Evolutionary conservation across 23 tunicate genomes (phyloP).

Genomic region (Styela clava): DNA sequence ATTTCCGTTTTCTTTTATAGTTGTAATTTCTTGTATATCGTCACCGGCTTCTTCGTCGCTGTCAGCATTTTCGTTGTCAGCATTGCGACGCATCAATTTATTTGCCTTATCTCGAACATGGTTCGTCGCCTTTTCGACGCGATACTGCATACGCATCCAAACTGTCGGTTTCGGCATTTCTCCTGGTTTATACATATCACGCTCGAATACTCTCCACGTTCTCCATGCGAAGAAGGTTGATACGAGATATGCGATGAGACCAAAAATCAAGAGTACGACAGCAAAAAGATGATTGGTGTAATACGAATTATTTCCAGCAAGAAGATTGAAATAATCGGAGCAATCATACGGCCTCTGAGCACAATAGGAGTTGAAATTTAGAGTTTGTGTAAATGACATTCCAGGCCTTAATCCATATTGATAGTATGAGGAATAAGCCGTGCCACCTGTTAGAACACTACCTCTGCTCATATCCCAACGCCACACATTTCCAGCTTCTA

Average conservation of each 20-base stretch:
- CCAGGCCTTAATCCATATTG: conserved; percentile 43
- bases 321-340: conserved; percentile 62
- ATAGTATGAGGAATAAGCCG: conserved; percentile 3
- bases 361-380: conserved; percentile 75
- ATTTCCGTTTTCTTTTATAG: background rate
- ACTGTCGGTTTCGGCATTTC: conserved; percentile 45
- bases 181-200: conserved; percentile 61
- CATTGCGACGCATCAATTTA: conserved; percentile 15
- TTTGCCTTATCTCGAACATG: conserved; percentile 5
- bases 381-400: conserved; percentile 41
- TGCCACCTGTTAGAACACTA: background rate
- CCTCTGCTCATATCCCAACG: conserved; percentile 81
- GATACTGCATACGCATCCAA: conserved; percentile 51
- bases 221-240: conserved; percentile 57
- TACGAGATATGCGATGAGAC: conserved; percentile 45
- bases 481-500: conserved; percentile 93
- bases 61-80: conserved; percentile 15
- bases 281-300: conserved; percentile 89
- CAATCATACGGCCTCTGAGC: conserved; percentile 65
- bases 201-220: conserved; percentile 63
- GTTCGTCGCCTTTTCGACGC: conserved; percentile 30
- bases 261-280: conserved; percentile 47
- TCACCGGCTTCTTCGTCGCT: background rate
- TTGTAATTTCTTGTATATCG: background rate
- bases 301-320: conserved; percentile 78